Base-by-base conservation (phyloP, 92 coral and sea anemone species). In the Meandrina meandrites region DNA sequence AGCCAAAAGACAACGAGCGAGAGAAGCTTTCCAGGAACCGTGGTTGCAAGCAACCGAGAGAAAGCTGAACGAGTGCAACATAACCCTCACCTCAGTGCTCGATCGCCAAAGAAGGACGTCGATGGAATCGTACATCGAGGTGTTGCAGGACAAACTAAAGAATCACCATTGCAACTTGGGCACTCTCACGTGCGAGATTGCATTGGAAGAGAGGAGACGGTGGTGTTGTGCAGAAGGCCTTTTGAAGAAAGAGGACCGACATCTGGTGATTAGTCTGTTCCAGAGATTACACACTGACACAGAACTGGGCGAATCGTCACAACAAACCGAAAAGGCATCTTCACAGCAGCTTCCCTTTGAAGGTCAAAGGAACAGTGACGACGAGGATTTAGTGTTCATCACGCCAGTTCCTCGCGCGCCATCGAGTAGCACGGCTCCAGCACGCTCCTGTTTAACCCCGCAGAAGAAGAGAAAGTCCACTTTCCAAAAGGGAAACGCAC, bases 1-100 rank as follows among this genome's bases (percentile, higher is more conserved):
- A 42, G 5, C 35, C 10, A 14, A 18, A 36, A 37, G 45, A 78
- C 30, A 14, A 16, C 21, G 31, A 79, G 53, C 74, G 8, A 37
- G 24, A 75, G 30, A 16, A 40, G 88, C 57, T 1, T 85, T 85
- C 75, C 75, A 85, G 36, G 24, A 30, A 67, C 36, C 69, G 74
- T 85, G 82, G 88, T 42, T 85, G 27, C 24, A 57, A n/a, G 67
- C 74, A 34, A 84, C 73, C 17, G 88, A 84, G 42, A 56, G 78
- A 36, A 62, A 84, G 70, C 48, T 84, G 11, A 15, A 71, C 36
- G 87, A 70, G 4, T 84, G 87, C 69, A 34, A 35, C 76, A 6
- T 8, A 32, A 66, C 35, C 40, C 54, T 82, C 53, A 51, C 30
- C 18, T 13, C 78, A 9, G 7, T 35, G 14, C 27, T 68, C 51